Evolutionary conservation across 2,888 invertebrate species (phyloP), one percentile per base, ranked within the genome.

Genomic region (Orthonychiurus folsomi): DNA sequence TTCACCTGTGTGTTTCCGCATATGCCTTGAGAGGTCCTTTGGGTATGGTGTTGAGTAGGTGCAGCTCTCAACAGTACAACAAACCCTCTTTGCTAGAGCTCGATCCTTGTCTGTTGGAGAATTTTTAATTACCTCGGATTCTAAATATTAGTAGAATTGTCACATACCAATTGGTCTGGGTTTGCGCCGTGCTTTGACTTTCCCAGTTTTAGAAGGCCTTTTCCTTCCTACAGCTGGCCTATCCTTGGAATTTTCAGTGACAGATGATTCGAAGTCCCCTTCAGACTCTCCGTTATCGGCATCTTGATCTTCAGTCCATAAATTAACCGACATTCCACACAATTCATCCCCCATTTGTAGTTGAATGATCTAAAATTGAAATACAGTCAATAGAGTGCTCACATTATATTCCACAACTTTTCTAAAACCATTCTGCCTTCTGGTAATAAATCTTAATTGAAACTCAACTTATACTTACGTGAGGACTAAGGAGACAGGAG

Each of bases 1-100:
- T 55, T 62, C 67, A 70, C 79, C 79, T 48, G 79, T 79, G 66
- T 80, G 80, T 50, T 76, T 77, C n/a, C 79, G 69, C 56, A 73
- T 75, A 68, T 80, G 80, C 9, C 80, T 74, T 12, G 73, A 66
- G 27, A 77, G 68, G 63, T 76, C 76, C 60, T 76, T 76, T 21
- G 71, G 62, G 60, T 74, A 74, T 1, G 68, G 66, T 3, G 74
- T 75, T 23, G 69, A 68, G 57, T 75, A 76, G 5, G 59, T 64
- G 63, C 76, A 76, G 12, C 71, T 69, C 23, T 69, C 70, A 9
- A 73, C 71, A 0, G 71, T 63, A 66, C 76, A 76, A 3, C 65
- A 62, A 62, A 73, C 70, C 27, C 67, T 66, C 64, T 73, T 74
- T 20, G 5, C 5, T 37, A 5, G 37, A 15, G 15, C 37, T 9